Evolutionary conservation across 2,797 vertebrate genomes (phyloP), one percentile per base, ranked within the genome.

Genomic region (Emys orbicularis): DNA sequence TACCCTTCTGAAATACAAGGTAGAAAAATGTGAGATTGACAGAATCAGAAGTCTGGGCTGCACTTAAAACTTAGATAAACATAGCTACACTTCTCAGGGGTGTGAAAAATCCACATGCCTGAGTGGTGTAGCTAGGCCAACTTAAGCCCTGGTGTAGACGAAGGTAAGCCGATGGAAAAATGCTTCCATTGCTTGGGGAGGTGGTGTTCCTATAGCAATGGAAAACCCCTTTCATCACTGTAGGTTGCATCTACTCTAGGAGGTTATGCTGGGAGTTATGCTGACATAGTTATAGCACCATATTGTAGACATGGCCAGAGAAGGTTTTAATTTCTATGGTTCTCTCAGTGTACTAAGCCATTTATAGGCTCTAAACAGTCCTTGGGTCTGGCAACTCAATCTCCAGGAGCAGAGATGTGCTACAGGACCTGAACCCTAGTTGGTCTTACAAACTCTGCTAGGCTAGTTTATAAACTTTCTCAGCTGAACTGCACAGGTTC

Each of bases 371-470:
- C 79, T 37, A 81, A 80, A 56, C 47, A 56, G 21, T 21, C 18
- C 53, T 83, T 81, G n/a, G n/a, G 53, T 94, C 34, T 41, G 5
- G 9, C 50, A 87, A 19, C 89, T 84, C 76, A 37, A 15, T 54
- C 56, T 88, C 23, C 34, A 25, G 34, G 10, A 37, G 50, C 52
- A 79, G 57, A 50, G 27, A 57, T 34, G 61, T 83, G 44, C 29
- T 68, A 7, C 15, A 53, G 6, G 11, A 16, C n/a, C 41, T 10
- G 50, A 84, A 77, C n/a, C 57, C 12, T 92, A 37, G 15, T 25
- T 1, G 3, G n/a, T 5, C 2, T 0, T 50, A 41, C 0, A 1
- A 11, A 16, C 10, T 85, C 92, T 93, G 79, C 19, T 65, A 65
- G 72, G 27, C 79, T 44, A 76, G 84, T 12, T 44, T 53, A 47